Conservation (phyloP, 2,797 vertebrate genomes). For the Alauda arvensis region DNA sequence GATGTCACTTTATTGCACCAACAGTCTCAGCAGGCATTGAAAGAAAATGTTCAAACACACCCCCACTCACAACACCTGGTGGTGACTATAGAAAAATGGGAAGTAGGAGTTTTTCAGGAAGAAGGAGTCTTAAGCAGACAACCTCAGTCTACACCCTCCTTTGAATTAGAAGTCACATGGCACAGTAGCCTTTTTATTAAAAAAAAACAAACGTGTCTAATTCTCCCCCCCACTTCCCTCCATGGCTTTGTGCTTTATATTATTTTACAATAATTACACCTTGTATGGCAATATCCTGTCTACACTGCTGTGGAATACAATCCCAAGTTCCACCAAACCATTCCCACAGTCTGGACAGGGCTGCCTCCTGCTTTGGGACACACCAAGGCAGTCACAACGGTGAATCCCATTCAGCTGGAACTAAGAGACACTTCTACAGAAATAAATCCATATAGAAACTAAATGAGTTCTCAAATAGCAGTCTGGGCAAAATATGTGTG, state of each 20-base stretch:
- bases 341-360: background rate
- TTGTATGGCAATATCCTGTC: background rate
- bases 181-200: background rate
- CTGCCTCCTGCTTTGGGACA: background rate
- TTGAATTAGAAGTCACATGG: conserved; percentile 26
- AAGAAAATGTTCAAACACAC: conserved; percentile 58
- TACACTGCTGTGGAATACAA: background rate
- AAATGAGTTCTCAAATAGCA: conserved; percentile 5
- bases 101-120: conserved; percentile 51
- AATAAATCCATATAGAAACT: conserved; percentile 16
- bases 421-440: conserved; percentile 4
- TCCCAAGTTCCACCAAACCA: background rate
- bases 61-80: conserved; percentile 5
- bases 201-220: background rate
- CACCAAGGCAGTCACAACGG: background rate
- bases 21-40: conserved; percentile 49
- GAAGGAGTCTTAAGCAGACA: conserved; percentile 17
- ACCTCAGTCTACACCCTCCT: conserved; percentile 12
- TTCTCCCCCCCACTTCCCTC: background rate
- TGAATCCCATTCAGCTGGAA: conserved; percentile 29
- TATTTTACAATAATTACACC: background rate
- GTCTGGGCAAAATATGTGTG: background rate
- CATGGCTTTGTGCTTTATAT: background rate
- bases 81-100: conserved; percentile 46
- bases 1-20: conserved; percentile 42